Conservation (phyloP, 2,888 invertebrate species). For the Sinodicranocentrus sp. region DNA sequence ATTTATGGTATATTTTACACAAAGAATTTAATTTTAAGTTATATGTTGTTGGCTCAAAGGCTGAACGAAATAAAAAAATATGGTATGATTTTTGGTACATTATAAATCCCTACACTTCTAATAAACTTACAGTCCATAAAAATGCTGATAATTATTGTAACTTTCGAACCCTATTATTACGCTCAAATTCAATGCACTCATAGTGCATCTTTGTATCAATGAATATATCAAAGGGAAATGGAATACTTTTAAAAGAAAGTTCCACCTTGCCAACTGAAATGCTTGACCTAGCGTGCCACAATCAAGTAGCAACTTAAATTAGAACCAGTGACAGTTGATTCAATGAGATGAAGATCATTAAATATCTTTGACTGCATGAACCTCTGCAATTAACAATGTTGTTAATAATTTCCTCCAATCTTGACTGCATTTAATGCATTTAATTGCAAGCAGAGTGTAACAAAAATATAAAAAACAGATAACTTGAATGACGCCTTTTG, state of each 20-base stretch:
- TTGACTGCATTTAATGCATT: not conserved
- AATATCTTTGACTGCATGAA: not conserved
- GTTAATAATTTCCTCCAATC: slow-evolving; percentile 6
- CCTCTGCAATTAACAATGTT: slow-evolving; percentile 1
- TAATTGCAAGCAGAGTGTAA: not conserved
- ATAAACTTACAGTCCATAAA: slow-evolving; percentile 23
- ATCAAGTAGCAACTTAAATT: not conserved
- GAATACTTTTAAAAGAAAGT: not conserved
- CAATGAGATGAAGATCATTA: slow-evolving; percentile 17
- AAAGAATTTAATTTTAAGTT: too few relatives aligned
- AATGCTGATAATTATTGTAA: slow-evolving; percentile 14
- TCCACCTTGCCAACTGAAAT: slow-evolving; percentile 4
- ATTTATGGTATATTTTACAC: too few relatives aligned
- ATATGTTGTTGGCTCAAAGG: too few relatives aligned
- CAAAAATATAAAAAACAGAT: not conserved
- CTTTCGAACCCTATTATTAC: slow-evolving; percentile 29
- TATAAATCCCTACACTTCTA: too few relatives aligned
- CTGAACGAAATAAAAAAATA: too few relatives aligned
- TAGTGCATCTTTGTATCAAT: not conserved
- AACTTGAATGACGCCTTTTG: not conserved
- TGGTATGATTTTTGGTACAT: too few relatives aligned
- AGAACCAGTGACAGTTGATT: slow-evolving; percentile 21
- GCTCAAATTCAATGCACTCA: not conserved
- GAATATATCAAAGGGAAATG: not conserved
- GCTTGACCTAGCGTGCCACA: slow-evolving; percentile 12